A percentile compares a stretch with the other conserved stretches of the same genome.
Evolutionary conservation across 2,888 invertebrate genomes (phyloP).

Genomic region (Masnerella sp.): DNA sequence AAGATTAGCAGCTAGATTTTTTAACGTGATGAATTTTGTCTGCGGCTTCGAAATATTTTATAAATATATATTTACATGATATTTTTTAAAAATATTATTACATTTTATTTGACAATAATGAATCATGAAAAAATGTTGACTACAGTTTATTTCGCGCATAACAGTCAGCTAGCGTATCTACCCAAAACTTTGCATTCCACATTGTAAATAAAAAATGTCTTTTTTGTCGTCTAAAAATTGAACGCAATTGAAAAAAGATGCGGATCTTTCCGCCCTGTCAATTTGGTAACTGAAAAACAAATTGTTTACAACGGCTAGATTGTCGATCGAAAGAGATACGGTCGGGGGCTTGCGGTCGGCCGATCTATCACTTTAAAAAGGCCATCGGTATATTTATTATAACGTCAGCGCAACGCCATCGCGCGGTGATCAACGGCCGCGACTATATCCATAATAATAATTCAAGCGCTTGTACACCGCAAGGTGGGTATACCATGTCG

Average conservation of each 20-base stretch:
- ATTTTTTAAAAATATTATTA: too few species aligned
- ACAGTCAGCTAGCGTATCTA: too few species aligned
- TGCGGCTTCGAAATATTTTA: too few species aligned
- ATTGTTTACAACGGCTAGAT: conserved; percentile 25
- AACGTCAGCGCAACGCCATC: conserved; percentile 49
- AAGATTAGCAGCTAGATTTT: too few species aligned
- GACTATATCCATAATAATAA: conserved; percentile 61
- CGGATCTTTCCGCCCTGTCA: conserved; percentile 21
- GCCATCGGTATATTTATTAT: conserved; percentile 51
- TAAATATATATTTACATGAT: too few species aligned
- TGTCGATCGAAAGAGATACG: conserved; percentile 35
- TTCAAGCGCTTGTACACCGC: conserved; percentile 62
- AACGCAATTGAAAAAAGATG: neutral
- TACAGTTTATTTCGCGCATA: too few species aligned
- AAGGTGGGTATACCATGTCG: conserved; percentile 61
- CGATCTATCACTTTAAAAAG: conserved; percentile 38
- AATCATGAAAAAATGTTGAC: too few species aligned
- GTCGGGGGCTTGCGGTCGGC: neutral
- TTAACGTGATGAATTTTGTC: too few species aligned
- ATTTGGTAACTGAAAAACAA: conserved; percentile 15
- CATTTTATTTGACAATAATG: too few species aligned
- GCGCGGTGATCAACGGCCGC: conserved; percentile 51
- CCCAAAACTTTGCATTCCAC: neutral
- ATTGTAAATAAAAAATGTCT: neutral
- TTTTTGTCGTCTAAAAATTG: conserved; percentile 1